A percentile compares a stretch with the other conserved stretches of the same genome.
Conservation (phyloP, 2,113 vertebrate species). For the Camelus dromedarius region DNA sequence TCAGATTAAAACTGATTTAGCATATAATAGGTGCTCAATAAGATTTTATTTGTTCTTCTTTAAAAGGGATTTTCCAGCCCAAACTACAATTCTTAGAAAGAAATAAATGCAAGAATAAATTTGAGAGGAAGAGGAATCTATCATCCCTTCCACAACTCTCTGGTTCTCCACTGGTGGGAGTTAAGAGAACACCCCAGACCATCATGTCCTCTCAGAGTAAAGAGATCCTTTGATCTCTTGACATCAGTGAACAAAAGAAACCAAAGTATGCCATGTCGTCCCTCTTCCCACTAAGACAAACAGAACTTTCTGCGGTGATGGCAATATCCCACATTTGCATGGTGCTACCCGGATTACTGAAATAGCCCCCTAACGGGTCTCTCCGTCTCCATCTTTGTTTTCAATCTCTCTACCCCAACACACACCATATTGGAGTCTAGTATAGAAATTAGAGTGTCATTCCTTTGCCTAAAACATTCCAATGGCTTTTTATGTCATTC, state of each 20-base stretch:
- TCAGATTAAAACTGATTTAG: conserved; percentile 10
- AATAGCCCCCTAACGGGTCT: neutral
- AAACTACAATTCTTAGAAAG: neutral
- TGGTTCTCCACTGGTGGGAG: neutral
- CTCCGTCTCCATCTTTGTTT: neutral
- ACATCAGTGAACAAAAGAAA: neutral
- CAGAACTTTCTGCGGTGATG: neutral
- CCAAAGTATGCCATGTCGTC: neutral
- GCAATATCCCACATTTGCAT: neutral
- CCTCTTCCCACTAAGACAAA: neutral
- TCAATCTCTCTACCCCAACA: neutral
- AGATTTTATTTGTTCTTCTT: neutral
- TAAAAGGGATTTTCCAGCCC: neutral
- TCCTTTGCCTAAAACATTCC: neutral
- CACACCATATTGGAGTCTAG: neutral
- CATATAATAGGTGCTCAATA: neutral
- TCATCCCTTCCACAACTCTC: neutral
- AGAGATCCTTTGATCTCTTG: neutral
- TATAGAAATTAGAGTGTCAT: neutral
- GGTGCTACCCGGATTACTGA: neutral
- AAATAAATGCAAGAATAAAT: neutral
- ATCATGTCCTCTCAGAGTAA: neutral
- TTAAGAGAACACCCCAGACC: neutral
- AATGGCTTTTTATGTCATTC: neutral
- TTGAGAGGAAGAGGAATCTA: neutral